Evolutionary conservation across 2,888 invertebrate species (phyloP).

Genomic region (Heteromurus nitidus): DNA sequence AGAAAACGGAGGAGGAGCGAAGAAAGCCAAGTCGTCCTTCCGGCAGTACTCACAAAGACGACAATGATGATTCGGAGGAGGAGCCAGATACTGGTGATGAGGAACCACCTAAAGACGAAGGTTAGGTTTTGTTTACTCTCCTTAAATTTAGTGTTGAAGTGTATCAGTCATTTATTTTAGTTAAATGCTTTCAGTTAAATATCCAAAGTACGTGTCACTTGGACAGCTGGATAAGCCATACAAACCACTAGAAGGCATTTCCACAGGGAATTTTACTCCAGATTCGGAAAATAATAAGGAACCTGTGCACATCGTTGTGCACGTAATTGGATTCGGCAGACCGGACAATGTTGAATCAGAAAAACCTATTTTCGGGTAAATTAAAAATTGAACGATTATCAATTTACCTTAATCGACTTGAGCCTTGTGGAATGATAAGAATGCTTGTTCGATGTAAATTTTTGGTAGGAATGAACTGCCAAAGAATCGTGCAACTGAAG

Average conservation of each 20-base stretch:
- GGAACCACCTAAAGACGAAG: neutral
- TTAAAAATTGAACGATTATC: neutral
- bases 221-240: neutral
- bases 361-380: constrained; percentile 1
- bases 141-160: neutral
- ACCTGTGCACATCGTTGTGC: neutral
- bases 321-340: neutral
- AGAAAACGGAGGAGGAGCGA: neutral
- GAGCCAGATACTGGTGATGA: too few species aligned
- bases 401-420: neutral
- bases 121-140: neutral
- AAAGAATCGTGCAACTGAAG: neutral
- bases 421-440: neutral
- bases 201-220: neutral
- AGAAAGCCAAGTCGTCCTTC: too few species aligned
- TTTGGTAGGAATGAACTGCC: neutral
- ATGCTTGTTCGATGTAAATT: too few species aligned
- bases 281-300: neutral
- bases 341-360: neutral
- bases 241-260: neutral
- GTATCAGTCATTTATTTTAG: neutral
- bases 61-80: too few species aligned
- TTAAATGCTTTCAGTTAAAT: neutral
- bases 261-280: neutral
- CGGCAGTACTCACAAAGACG: too few species aligned